Base-by-base conservation (phyloP, 2,888 invertebrate species). In the Buathra laborator region DNA sequence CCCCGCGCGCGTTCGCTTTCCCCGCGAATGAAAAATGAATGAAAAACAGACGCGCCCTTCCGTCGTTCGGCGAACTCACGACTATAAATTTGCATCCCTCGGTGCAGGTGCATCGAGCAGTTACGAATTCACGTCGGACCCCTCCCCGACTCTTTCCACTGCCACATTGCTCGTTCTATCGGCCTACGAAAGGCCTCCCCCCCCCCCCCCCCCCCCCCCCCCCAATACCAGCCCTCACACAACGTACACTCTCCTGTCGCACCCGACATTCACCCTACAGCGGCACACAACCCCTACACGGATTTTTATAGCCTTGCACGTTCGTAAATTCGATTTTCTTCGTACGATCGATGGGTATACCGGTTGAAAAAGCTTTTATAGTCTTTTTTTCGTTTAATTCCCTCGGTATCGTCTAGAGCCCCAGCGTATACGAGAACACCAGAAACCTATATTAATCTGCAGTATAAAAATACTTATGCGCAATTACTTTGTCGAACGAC, bases 1-100 rank as follows among this genome's bases (percentile, higher is more conserved):
- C 32, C 46, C n/a, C 72, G 37, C 37, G 14, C 46, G 56, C 64
- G 5, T 37, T 37, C 46, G 6, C 19, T 29, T 4, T 12, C 12
- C 66, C 81, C 78, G 66, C 74, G 79, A 85, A 86, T 87, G 82
- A 87, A 87, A 87, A 87, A 87, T 87, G 85, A 87, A 86, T 86
- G 83, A 84, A 85, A 86, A 84, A 86, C 83, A 84, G 83, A 84
- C 81, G 78, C 70, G 85, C 80, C 83, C 82, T 86, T 86, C 82
- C 86, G 79, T 84, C 79, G 77, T 81, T 74, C 71, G 56, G 32
- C 77, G 75, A 82, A 81, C 84, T 82, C 67, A 78, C 76, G 66
- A 81, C 83, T 68, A 86, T 85, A 86, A 83, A 86, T 86, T 87
- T 80, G 77, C 80, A 84, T 86, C 78, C 77, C 83, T 74, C 75